phyloP scores from a whole-genome alignment of 2,797 vertebrate species.

The Danio kyathit region DNA sequence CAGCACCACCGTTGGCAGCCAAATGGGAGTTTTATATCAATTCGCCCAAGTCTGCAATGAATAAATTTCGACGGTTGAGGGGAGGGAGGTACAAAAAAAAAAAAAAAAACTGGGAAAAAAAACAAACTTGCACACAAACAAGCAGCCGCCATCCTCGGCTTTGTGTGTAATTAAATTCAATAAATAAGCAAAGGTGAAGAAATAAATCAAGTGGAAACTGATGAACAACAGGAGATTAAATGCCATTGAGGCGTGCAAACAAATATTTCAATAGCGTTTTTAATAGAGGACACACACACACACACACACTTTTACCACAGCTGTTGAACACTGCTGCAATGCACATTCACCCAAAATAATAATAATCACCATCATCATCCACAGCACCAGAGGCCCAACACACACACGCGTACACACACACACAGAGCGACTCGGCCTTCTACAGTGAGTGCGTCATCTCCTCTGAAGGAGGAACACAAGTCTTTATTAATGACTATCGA shows the following conservation, averaged over 20 bases:
- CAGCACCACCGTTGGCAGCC: conserved; percentile 69
- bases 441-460: conserved; percentile 59
- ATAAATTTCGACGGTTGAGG: conserved; percentile 10
- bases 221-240: conserved; percentile 87
- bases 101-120: background rate
- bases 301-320: conserved; percentile 45
- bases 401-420: conserved; percentile 42
- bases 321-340: conserved; percentile 63
- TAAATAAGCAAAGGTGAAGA: conserved; percentile 85
- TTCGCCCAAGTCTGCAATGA: conserved; percentile 67
- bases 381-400: conserved; percentile 61
- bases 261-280: conserved; percentile 85
- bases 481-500: conserved; percentile 83
- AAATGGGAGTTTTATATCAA: conserved; percentile 64
- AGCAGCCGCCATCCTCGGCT: conserved; percentile 75
- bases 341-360: conserved; percentile 61
- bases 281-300: conserved; percentile 59
- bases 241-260: conserved; percentile 84
- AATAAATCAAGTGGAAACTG: conserved; percentile 86
- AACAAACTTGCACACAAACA: conserved; percentile 59
- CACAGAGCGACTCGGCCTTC: conserved; percentile 11
- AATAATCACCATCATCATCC: conserved; percentile 49
- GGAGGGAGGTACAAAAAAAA: background rate
- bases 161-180: conserved; percentile 86
- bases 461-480: conserved; percentile 70